These are phyloP conservation scores for Caenorhabditis briggsae DNA, from an alignment of 1,140 invertebrate genomes.

Conservation along the genomic window DNA sequence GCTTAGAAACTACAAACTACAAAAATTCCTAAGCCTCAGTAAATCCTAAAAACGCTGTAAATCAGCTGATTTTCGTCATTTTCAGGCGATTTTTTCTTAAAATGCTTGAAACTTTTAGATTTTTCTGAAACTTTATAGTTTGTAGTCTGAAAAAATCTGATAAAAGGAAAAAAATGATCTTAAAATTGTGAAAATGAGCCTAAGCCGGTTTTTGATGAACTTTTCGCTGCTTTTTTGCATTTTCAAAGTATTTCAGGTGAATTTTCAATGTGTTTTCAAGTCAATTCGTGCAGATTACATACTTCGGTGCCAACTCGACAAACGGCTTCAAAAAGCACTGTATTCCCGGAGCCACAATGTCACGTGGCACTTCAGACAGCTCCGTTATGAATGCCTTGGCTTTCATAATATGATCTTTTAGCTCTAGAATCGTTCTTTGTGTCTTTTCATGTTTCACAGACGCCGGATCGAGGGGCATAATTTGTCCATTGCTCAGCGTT, in stretches of 20 bases:
- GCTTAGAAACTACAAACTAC: too few relatives aligned
- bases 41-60: neutral
- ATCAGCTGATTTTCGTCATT: neutral
- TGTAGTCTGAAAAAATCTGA: too few relatives aligned
- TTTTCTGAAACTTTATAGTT: too few relatives aligned
- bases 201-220: neutral
- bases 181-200: too few relatives aligned
- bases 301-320: conserved; percentile 45
- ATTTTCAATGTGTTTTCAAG: neutral
- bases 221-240: neutral
- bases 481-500: neutral
- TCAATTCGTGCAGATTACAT: neutral
- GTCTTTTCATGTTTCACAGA: conserved; percentile 9
- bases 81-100: too few relatives aligned
- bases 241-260: neutral
- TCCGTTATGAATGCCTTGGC: conserved; percentile 13
- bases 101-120: neutral
- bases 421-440: neutral
- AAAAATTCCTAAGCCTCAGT: neutral
- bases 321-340: conserved; percentile 59
- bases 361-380: neutral
- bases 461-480: conserved; percentile 11
- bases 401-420: conserved; percentile 1
- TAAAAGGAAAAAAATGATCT: too few relatives aligned
- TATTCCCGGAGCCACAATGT: conserved; percentile 11